phyloP scores from a whole-genome alignment of 2,797 vertebrate species.

The Pteronotus mesoamericanus region DNA sequence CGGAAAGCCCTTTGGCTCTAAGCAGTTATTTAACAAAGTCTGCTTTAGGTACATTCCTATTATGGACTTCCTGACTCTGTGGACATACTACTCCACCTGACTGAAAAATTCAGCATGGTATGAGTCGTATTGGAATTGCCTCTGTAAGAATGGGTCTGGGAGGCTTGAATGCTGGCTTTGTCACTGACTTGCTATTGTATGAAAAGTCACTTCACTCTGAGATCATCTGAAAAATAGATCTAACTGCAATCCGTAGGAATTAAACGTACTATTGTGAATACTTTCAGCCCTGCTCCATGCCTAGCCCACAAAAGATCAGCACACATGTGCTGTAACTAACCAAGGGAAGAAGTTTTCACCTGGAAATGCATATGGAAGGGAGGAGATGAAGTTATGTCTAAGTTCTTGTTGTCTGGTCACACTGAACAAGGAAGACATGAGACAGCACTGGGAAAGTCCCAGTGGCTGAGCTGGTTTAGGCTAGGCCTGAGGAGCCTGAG shows the following conservation, averaged over 20 bases:
- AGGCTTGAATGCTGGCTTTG: constrained; percentile 19
- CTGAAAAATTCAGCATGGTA: not conserved
- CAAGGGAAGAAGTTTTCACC: not conserved
- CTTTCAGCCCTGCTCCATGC: not conserved
- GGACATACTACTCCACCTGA: not conserved
- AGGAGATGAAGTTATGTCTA: not conserved
- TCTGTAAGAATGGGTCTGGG: not conserved
- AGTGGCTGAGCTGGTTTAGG: not conserved
- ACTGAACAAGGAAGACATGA: not conserved
- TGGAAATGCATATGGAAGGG: not conserved
- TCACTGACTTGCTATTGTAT: not conserved
- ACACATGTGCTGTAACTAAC: not conserved
- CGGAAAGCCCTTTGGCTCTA: not conserved
- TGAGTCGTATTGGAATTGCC: not conserved
- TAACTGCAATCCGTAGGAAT: not conserved
- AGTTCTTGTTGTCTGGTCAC: not conserved
- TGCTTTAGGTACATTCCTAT: not conserved
- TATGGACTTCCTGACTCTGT: not conserved
- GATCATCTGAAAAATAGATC: not conserved
- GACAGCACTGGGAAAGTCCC: not conserved
- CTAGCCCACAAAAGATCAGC: not conserved
- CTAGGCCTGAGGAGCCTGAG: not conserved
- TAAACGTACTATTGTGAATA: not conserved
- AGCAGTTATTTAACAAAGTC: not conserved
- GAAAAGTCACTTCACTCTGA: not conserved